These are phyloP conservation scores for Marasmarcha lunaedactyla DNA, from an alignment of 2,888 invertebrate species.

Conservation along the genomic window DNA sequence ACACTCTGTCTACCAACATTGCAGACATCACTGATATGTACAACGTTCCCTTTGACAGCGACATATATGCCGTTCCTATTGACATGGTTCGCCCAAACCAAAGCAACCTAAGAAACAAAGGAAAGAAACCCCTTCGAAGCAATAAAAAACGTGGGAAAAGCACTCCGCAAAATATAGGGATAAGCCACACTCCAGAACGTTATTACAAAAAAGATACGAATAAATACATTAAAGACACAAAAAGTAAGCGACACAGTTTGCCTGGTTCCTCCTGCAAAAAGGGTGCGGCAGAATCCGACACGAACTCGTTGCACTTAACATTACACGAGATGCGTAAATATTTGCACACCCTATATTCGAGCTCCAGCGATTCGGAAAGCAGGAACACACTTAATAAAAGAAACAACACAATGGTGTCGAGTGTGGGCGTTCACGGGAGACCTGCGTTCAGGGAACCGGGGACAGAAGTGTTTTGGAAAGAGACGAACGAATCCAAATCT, in stretches of 20 bases:
- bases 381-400: conserved; percentile 58
- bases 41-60: conserved; percentile 89
- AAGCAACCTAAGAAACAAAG: conserved; percentile 39
- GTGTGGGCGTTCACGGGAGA: conserved; percentile 43
- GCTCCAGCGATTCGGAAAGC: conserved; percentile 76
- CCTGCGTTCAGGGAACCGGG: conserved; percentile 37
- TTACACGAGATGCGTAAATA: conserved; percentile 87
- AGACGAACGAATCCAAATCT: conserved; percentile 37
- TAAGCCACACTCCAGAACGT: conserved; percentile 29
- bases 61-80: conserved; percentile 88
- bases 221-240: conserved; percentile 40
- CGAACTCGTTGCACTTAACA: conserved; percentile 84
- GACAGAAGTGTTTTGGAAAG: conserved; percentile 39
- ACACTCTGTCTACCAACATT: conserved; percentile 76
- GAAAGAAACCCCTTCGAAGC: conserved; percentile 42
- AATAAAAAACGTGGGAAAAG: conserved; percentile 50
- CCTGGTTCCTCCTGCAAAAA: conserved; percentile 74
- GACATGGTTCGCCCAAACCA: conserved; percentile 78
- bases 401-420: conserved; percentile 54
- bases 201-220: conserved; percentile 34
- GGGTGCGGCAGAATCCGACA: conserved; percentile 64
- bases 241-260: conserved; percentile 76
- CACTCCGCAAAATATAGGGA: conserved; percentile 31
- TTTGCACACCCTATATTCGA: conserved; percentile 84
- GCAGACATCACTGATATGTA: conserved; percentile 87